phyloP scores from a whole-genome alignment of 2,888 invertebrate genomes.

The Polyommatus icarus region DNA sequence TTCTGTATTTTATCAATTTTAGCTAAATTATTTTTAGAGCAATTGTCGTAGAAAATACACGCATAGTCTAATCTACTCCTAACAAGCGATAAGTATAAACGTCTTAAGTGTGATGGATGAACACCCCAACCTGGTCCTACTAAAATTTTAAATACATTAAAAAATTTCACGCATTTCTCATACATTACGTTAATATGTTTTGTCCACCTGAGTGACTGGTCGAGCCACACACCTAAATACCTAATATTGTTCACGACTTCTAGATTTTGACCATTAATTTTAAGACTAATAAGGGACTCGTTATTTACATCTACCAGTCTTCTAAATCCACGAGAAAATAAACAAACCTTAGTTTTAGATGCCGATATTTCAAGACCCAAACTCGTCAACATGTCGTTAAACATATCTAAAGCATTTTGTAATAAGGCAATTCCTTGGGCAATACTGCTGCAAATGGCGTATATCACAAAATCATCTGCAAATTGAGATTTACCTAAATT shows the following conservation, averaged over 20 bases:
- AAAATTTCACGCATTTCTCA: conserved; percentile 39
- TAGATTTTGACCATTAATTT: not conserved
- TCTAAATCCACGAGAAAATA: not conserved
- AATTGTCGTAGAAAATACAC: not conserved
- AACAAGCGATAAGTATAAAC: conserved; percentile 41
- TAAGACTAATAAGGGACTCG: not conserved
- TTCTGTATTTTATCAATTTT: not conserved
- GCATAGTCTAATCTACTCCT: conserved; percentile 44
- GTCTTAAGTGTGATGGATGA: conserved; percentile 43
- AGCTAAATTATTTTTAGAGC: not conserved
- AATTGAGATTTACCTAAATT: not conserved
- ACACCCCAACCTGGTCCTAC: conserved; percentile 44
- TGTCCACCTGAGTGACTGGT: not conserved
- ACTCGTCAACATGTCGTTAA: not conserved
- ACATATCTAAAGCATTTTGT: not conserved
- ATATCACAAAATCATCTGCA: not conserved
- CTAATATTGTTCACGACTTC: not conserved
- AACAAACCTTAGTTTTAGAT: not conserved
- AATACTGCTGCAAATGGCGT: not conserved
- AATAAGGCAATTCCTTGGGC: not conserved
- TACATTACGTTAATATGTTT: not conserved
- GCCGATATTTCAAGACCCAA: not conserved
- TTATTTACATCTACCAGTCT: not conserved
- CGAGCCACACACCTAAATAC: not conserved
- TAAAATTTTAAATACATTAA: conserved; percentile 44